phyloP scores from a whole-genome alignment of 2,797 vertebrate genomes.

The Gymnoscopelus microlampas region DNA sequence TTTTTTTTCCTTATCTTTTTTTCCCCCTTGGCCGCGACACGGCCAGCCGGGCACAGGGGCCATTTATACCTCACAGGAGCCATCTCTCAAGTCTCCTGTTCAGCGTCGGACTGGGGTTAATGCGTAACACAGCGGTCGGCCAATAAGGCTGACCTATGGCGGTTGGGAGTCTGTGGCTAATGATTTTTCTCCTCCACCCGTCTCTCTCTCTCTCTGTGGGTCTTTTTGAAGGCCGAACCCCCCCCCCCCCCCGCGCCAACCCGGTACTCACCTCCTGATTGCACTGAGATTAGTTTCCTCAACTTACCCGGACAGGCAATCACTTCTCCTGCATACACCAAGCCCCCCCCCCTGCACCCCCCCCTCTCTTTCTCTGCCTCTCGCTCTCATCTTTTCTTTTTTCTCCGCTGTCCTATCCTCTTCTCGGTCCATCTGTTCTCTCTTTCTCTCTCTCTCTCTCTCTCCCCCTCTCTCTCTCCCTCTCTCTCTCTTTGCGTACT shows the following conservation, averaged over 20 bases:
- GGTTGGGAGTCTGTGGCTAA: constrained; percentile 66
- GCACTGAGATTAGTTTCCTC: constrained; percentile 76
- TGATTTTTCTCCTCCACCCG: constrained; percentile 70
- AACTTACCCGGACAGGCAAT: constrained; percentile 10
- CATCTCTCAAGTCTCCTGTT: constrained; percentile 35
- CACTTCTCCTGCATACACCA: constrained; percentile 7
- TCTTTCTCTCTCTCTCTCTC: constrained; percentile 20
- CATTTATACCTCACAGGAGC: constrained; percentile 7
- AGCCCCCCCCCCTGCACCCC: background rate
- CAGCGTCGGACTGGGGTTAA: constrained; percentile 53
- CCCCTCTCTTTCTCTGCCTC: constrained; percentile 7
- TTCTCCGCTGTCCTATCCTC: background rate
- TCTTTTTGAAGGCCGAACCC: constrained; percentile 59
- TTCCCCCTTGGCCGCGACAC: too few relatives aligned
- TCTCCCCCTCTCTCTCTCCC: constrained; percentile 34
- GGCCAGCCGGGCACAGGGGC: background rate
- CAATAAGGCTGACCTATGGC: constrained; percentile 76
- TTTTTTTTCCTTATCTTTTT: too few relatives aligned
- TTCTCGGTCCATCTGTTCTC: constrained; percentile 37
- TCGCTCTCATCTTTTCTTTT: background rate
- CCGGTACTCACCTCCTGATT: constrained; percentile 65
- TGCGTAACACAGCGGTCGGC: constrained; percentile 64
- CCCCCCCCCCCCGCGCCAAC: constrained; percentile 11
- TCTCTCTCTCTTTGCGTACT: constrained; percentile 50
- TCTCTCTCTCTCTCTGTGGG: constrained; percentile 27